Evolutionary conservation across 2,797 vertebrate species (phyloP).

Genomic region (Chromis chromis): DNA sequence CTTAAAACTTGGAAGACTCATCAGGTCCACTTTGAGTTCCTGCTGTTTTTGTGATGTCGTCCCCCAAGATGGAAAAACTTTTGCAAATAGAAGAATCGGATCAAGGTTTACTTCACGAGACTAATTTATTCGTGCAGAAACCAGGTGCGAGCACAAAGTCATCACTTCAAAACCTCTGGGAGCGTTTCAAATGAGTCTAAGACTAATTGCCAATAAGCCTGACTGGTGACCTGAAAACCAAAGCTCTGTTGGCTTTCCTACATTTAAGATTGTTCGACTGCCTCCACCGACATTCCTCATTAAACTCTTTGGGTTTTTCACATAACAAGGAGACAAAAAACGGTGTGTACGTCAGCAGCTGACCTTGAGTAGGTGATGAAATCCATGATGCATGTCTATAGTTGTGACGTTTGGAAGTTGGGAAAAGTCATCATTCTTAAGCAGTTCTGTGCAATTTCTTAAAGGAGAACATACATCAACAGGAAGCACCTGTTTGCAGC

Average conservation of each 20-base stretch:
- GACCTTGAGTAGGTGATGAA: background rate
- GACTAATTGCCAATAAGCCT: conserved; percentile 67
- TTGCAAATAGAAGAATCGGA: conserved; percentile 18
- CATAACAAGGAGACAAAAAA: conserved; percentile 3
- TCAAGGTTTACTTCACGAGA: conserved; percentile 35
- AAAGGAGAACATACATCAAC: background rate
- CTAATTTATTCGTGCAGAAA: conserved; percentile 54
- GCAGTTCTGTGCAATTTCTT: background rate
- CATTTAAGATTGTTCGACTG: conserved; percentile 13
- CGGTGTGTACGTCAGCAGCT: background rate
- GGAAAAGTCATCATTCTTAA: background rate
- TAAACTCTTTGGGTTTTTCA: background rate
- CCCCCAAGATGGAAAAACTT: background rate
- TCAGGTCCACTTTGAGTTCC: background rate
- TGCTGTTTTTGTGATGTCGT: background rate
- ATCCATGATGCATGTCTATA: background rate
- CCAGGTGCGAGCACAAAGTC: conserved; percentile 50
- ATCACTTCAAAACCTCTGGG: conserved; percentile 39
- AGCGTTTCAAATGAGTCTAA: conserved; percentile 45
- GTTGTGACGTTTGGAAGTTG: conserved; percentile 1
- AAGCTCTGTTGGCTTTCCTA: conserved; percentile 30
- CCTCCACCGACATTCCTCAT: background rate
- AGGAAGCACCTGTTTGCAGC: background rate
- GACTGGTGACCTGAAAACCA: conserved; percentile 66
- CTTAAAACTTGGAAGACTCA: background rate